Percentiles rank a stretch among this genome's conserved stretches.
phyloP scores from a whole-genome alignment of 2,797 vertebrate genomes.

The Arnoldichthys spilopterus region DNA sequence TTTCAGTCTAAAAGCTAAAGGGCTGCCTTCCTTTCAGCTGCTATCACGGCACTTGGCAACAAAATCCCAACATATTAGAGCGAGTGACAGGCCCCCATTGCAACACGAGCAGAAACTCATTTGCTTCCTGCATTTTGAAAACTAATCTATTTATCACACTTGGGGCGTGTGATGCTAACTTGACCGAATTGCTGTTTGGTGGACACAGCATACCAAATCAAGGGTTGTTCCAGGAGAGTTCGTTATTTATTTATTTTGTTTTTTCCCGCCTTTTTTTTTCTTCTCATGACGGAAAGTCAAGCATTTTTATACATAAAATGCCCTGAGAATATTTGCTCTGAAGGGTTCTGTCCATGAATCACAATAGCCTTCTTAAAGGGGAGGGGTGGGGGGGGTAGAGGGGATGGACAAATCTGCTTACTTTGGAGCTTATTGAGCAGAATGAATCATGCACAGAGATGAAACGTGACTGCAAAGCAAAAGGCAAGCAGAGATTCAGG shows the following conservation, averaged over 20 bases:
- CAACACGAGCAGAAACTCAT: slow-evolving; percentile 71
- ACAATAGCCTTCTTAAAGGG: slow-evolving; percentile 82
- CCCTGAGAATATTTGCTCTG: slow-evolving; percentile 81
- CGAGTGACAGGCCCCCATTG: slow-evolving; percentile 73
- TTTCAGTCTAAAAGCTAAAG: slow-evolving; percentile 76
- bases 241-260: slow-evolving; percentile 50
- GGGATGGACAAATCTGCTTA: slow-evolving; percentile 85
- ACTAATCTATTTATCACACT: slow-evolving; percentile 84
- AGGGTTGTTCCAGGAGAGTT: slow-evolving; percentile 64
- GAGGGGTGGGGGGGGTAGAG: slow-evolving; percentile 46
- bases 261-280: slow-evolving; percentile 39
- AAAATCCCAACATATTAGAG: slow-evolving; percentile 78
- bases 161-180: slow-evolving; percentile 69
- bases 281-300: slow-evolving; percentile 73
- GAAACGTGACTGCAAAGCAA: slow-evolving; percentile 83
- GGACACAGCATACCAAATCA: slow-evolving; percentile 71
- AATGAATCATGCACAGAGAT: slow-evolving; percentile 82
- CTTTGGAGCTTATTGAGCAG: slow-evolving; percentile 87
- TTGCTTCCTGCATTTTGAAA: slow-evolving; percentile 76
- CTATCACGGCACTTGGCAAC: slow-evolving; percentile 67
- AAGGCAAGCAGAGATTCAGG: slow-evolving; percentile 67
- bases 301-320: slow-evolving; percentile 84
- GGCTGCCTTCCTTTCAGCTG: slow-evolving; percentile 71
- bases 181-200: slow-evolving; percentile 71
- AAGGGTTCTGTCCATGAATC: slow-evolving; percentile 81